These are phyloP conservation scores for Drosophila kambysellisi DNA, from an alignment of 2,888 invertebrate species.

Conservation along the genomic window DNA sequence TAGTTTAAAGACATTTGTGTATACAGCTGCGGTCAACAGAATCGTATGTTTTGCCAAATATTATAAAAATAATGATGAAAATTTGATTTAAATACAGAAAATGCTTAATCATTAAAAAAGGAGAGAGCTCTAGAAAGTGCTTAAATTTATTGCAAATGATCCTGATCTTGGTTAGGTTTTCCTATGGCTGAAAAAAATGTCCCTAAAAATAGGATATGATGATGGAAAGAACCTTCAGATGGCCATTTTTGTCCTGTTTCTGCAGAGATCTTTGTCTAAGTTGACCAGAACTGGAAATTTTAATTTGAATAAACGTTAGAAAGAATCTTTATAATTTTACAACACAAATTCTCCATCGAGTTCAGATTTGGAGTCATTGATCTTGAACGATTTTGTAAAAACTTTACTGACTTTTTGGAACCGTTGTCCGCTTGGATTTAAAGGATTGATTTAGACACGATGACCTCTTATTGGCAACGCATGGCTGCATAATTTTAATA, in stretches of 20 bases:
- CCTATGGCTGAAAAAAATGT: neutral
- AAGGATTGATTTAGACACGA: too few species aligned
- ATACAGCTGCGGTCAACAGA: neutral
- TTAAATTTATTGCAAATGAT: neutral
- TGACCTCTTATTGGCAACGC: too few species aligned
- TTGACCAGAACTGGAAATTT: neutral
- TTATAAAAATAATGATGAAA: neutral
- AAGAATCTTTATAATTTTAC: too few species aligned
- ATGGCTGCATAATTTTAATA: too few species aligned
- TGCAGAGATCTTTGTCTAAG: neutral
- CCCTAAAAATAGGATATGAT: too few species aligned
- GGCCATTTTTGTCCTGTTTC: neutral
- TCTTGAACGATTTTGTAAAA: neutral
- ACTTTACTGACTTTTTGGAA: too few species aligned
- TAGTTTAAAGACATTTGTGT: conserved; percentile 22
- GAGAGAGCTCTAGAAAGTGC: too few species aligned
- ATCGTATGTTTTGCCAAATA: neutral
- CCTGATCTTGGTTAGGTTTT: neutral
- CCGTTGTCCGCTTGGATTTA: too few species aligned
- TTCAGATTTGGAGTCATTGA: neutral
- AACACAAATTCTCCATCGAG: neutral
- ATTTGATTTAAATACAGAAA: neutral
- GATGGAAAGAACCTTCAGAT: neutral
- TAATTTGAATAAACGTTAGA: too few species aligned
- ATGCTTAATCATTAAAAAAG: too few species aligned